Evolutionary conservation across 2,888 invertebrate genomes (phyloP), one percentile per base, ranked within the genome.

Genomic region (Atherix ibis): DNA sequence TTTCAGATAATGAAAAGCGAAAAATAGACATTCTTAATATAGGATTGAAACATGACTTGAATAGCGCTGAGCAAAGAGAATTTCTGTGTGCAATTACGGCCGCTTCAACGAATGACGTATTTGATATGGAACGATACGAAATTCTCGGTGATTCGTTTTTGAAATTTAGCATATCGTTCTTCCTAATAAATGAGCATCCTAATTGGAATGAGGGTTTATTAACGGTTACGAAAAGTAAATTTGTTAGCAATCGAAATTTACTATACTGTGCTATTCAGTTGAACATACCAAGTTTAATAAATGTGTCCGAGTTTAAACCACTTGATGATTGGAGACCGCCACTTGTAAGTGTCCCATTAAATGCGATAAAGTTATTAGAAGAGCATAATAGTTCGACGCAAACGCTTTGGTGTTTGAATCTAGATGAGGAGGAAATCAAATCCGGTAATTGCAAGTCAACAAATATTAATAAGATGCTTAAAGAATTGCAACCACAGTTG

Each of bases 101-200:
- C 26, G 67, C 73, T 9, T 65, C 68, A 40, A 68, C 77, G 1
- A 66, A 70, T 36, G 88, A 89, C 51, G 68, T 71, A 26, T 73
- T 84, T 34, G 76, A 82, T 52, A 64, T 82, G 51, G 89, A 91
- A 55, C 65, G 85, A 4, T 61, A 81, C 22, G 88, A 91, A 58
- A 76, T 83, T 0, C 67, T 91, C 24, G 91, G 89, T 0, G 89
- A 91, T 62, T 78, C 84, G 0, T 80, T 79, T 47, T 61, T 91
- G 3, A 91, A 91, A 57, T 74, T 76, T 43, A 69, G 75, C 17
- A 62, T 68, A 5, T 76, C 85, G 0, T 58, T 81, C 1, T 79
- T 70, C 53, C 62, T 87, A 17, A 76, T 70, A 46, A 65, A 71
- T 40, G 61, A 62, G 4, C 81, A 73, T 53, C 67, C 71, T 1